Conservation (phyloP, 2,888 invertebrate species). For the Xylophagus ater region DNA sequence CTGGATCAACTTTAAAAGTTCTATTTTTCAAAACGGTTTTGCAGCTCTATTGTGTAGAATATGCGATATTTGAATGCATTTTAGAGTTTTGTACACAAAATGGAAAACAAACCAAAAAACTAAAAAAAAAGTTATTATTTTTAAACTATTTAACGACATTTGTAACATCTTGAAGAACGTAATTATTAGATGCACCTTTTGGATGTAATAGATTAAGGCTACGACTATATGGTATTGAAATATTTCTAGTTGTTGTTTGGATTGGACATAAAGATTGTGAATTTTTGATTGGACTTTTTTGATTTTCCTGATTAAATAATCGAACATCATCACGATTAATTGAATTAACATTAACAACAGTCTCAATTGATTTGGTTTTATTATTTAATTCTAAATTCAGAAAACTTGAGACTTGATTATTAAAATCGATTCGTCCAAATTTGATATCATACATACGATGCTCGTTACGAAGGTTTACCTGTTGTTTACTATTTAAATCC, state of each 20-base stretch:
- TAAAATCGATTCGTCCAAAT: background rate
- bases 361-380: slow-evolving; percentile 10
- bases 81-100: too few relatives aligned
- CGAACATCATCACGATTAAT: slow-evolving; percentile 7
- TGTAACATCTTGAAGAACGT: slow-evolving; percentile 27
- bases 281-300: slow-evolving; percentile 32
- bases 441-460: background rate
- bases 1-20: too few relatives aligned
- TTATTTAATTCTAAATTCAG: slow-evolving; percentile 2
- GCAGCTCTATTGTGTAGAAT: too few relatives aligned
- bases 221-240: slow-evolving; percentile 33
- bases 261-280: slow-evolving; percentile 37
- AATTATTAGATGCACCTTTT: slow-evolving; percentile 15
- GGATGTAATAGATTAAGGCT: slow-evolving; percentile 32
- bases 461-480: slow-evolving; percentile 26
- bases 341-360: background rate
- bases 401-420: background rate
- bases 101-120: too few relatives aligned
- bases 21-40: too few relatives aligned
- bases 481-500: slow-evolving; percentile 36
- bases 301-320: slow-evolving; percentile 25
- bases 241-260: slow-evolving; percentile 24
- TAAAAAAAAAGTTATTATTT: too few relatives aligned
- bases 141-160: slow-evolving; percentile 19
- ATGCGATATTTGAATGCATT: too few relatives aligned